phyloP scores from a whole-genome alignment of 2,888 invertebrate species.

The Doris montereyensis region DNA sequence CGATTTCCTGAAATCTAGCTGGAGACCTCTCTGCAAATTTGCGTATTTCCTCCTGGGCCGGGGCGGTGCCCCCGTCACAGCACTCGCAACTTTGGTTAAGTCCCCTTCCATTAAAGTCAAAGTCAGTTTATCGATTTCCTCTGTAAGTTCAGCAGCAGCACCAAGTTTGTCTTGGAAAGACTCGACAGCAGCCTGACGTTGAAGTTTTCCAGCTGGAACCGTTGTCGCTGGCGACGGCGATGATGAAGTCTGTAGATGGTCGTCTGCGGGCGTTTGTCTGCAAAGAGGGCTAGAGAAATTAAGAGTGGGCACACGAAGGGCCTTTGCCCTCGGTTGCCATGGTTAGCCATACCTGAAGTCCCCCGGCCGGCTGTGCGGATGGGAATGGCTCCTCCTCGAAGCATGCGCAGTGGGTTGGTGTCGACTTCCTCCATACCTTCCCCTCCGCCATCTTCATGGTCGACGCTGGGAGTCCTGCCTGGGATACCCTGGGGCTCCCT shows the following conservation, averaged over 20 bases:
- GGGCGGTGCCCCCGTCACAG: background rate
- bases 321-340: constrained; percentile 44
- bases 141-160: constrained; percentile 15
- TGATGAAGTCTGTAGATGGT: no score
- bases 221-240: no score
- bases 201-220: no score
- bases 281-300: constrained; percentile 39
- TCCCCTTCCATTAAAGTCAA: background rate
- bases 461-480: constrained; percentile 49
- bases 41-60: background rate
- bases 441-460: constrained; percentile 59
- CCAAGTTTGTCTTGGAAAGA: background rate
- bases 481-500: constrained; percentile 68
- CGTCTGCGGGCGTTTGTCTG: no score
- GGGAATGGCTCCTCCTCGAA: constrained; percentile 73
- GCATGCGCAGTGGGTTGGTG: constrained; percentile 80
- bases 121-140: background rate
- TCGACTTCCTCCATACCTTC: constrained; percentile 71
- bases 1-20: background rate
- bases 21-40: background rate
- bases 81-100: background rate
- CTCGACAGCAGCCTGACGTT: background rate
- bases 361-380: constrained; percentile 58
- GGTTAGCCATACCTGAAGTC: constrained; percentile 57
- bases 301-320: constrained; percentile 41